Evolutionary conservation across 2,797 vertebrate genomes (phyloP), one percentile per base, ranked within the genome.

Genomic region (Myotis findleyi): DNA sequence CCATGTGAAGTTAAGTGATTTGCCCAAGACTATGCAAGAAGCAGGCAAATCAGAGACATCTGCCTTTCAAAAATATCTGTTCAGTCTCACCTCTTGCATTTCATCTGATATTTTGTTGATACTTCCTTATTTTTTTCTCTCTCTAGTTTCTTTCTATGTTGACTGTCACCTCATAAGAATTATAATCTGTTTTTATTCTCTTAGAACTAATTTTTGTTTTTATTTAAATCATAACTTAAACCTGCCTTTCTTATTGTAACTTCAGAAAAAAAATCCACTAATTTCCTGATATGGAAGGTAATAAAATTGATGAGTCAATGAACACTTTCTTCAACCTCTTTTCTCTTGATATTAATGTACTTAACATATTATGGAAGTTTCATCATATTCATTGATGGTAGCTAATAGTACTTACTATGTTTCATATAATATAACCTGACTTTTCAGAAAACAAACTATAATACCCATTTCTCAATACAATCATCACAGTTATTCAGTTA

Each of bases 401-500:
- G 12, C 5, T 53, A 38, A 68, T 68, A n/a, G 17, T 27, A 30
- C 2, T 38, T 72, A 77, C 12, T 53, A 36, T 51, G 25, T 93
- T 91, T 73, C 57, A 72, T 1, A 47, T 25, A 55, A 44, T 17
- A 25, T 51, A 27, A 71, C 5, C 90, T 77, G 18, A 20, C 17
- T 80, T 93, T 94, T 82, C 8, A 85, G 68, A 95, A 89, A 92
- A 93, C 83, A 75, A 83, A 38, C 33, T 72, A 7, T 73, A 44
- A 89, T 68, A 47, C 21, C 13, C 64, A 68, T 64, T 87, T 75
- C 16, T 80, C 18, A 79, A 21, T 57, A 41, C 3, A 68, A 69
- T 64, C 27, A 44, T 59, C 44, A 77, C n/a, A 41, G 30, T 41
- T 66, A 76, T 49, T 68, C 89, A 83, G 25, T 76, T 85, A 89